Conservation (phyloP, 2,797 vertebrate species). For the Champsocephalus gunnari region DNA sequence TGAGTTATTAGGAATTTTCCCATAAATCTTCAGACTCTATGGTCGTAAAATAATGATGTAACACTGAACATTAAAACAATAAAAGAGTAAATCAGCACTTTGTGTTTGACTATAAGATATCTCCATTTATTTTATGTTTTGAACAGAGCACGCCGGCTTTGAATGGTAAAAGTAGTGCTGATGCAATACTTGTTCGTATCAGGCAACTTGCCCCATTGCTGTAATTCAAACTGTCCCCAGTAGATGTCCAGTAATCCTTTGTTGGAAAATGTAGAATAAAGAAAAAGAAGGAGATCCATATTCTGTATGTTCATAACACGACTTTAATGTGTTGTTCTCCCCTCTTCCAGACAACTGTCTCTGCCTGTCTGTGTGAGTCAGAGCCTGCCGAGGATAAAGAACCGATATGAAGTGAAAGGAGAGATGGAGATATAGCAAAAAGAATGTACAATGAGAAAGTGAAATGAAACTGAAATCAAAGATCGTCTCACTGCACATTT, state of each 20-base stretch:
- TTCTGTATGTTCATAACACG: slow-evolving; percentile 25
- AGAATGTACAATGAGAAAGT: background rate
- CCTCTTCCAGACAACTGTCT: background rate
- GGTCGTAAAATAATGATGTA: background rate
- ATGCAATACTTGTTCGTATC: slow-evolving; percentile 18
- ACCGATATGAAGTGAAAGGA: slow-evolving; percentile 9
- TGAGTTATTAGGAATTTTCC: background rate
- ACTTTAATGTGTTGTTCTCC: background rate
- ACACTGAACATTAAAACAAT: background rate
- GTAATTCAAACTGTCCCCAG: slow-evolving; percentile 27
- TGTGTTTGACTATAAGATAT: background rate
- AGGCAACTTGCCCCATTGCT: slow-evolving; percentile 5
- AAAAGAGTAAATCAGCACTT: background rate
- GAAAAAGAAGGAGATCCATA: slow-evolving; percentile 3
- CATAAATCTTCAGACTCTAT: background rate
- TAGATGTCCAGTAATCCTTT: slow-evolving; percentile 11
- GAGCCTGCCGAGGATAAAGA: slow-evolving; percentile 15
- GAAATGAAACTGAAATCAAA: background rate
- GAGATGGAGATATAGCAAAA: slow-evolving; percentile 6
- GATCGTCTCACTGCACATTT: background rate
- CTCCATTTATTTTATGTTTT: background rate
- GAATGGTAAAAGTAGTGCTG: background rate
- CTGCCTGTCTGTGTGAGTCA: slow-evolving; percentile 16
- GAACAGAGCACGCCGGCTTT: slow-evolving; percentile 1
- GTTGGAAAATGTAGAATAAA: slow-evolving; percentile 22